Percentiles rank a stretch among this genome's conserved stretches.
Evolutionary conservation across 2,797 vertebrate genomes (phyloP).

Genomic region (Trematomus bernacchii): DNA sequence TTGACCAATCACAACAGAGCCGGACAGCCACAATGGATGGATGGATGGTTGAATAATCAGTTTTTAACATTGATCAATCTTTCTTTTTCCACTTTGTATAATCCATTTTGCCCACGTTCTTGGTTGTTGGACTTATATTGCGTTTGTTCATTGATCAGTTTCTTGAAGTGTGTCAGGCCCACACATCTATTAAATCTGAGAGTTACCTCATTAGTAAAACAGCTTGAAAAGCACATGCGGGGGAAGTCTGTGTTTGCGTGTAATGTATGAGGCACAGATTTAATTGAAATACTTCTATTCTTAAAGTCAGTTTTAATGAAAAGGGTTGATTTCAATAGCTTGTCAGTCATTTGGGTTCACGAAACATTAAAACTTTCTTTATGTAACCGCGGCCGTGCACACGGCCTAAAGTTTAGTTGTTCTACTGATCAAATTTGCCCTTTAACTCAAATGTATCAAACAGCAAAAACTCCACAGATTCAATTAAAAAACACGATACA

Average conservation of each 20-base stretch:
- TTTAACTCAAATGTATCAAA: no score
- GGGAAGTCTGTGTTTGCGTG: conserved; percentile 1
- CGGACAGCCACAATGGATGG: no score
- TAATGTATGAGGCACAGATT: not conserved
- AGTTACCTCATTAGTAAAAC: conserved; percentile 32
- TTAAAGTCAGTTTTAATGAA: conserved; percentile 9
- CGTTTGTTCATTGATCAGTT: conserved; percentile 22
- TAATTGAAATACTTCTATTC: conserved; percentile 3
- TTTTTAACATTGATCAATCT: not conserved
- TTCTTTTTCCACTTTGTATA: not conserved
- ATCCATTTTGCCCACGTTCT: not conserved
- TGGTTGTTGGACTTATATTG: conserved; percentile 11
- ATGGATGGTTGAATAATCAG: not conserved
- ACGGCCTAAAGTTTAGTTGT: no score
- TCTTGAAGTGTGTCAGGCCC: conserved; percentile 25
- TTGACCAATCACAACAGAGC: no score
- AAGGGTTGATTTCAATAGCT: conserved; percentile 5
- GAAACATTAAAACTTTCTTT: not conserved
- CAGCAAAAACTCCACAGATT: no score
- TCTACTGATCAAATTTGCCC: no score
- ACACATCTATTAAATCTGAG: conserved; percentile 24
- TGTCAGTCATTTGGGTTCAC: not conserved
- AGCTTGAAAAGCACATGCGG: conserved; percentile 27
- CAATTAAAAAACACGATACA: no score
- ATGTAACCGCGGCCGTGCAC: no score